Conservation (phyloP, 2,797 vertebrate genomes). For the Cichlasoma orientale region DNA sequence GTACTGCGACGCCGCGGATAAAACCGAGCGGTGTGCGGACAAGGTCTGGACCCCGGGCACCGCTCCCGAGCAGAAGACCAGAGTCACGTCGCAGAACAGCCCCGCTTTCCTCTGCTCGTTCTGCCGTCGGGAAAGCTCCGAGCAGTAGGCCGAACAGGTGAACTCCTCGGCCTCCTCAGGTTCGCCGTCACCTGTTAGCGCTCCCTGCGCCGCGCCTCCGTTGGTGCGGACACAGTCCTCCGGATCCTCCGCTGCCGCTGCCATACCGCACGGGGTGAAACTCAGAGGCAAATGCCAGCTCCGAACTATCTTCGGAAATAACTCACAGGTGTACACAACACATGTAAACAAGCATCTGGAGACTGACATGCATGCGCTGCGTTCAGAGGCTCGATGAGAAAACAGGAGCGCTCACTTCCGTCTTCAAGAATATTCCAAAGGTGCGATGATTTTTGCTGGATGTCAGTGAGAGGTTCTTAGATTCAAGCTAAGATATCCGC, state of each 20-base stretch:
- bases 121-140: constrained; percentile 89
- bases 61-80: constrained; percentile 83
- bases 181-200: constrained; percentile 77
- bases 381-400: background rate
- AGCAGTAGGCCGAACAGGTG: constrained; percentile 85
- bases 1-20: constrained; percentile 91
- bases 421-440: constrained; percentile 25
- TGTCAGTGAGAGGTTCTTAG: background rate
- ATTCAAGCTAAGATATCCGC: background rate
- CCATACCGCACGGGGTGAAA: constrained; percentile 57
- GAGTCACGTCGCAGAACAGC: constrained; percentile 90
- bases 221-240: constrained; percentile 42
- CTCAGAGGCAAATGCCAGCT: constrained; percentile 47
- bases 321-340: constrained; percentile 59
- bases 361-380: constrained; percentile 61
- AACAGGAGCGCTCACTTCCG: constrained; percentile 56
- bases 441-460: background rate
- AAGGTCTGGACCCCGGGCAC: constrained; percentile 52
- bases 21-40: constrained; percentile 87
- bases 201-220: constrained; percentile 54
- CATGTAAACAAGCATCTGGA: constrained; percentile 61
- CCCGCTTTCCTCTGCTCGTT: constrained; percentile 90
- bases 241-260: constrained; percentile 45
- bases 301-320: constrained; percentile 51
- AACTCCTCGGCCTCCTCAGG: constrained; percentile 88